These are phyloP conservation scores for Aspidoscelis tigris DNA, from an alignment of 2,113 vertebrate genomes.

Conservation along the genomic window DNA sequence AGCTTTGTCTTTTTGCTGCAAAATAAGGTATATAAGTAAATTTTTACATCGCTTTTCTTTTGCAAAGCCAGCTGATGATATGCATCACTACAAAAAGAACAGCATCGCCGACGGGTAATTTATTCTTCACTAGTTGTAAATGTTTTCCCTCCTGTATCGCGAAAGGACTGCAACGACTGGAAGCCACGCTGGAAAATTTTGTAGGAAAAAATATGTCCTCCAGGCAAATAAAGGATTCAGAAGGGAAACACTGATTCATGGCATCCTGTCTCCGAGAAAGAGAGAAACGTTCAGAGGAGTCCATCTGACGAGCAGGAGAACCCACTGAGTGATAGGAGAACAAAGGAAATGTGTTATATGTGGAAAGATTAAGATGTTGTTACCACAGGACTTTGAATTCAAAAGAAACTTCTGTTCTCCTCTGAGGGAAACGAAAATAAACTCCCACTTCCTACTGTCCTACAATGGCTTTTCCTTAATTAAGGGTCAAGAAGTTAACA, in stretches of 20 bases:
- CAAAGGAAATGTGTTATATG: constrained; percentile 67
- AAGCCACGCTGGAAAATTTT: constrained; percentile 8
- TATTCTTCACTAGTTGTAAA: not conserved
- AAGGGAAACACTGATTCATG: constrained; percentile 47
- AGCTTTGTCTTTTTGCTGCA: too few species aligned
- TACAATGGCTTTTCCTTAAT: constrained; percentile 38
- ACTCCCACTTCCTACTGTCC: constrained; percentile 47
- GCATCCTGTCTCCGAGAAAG: constrained; percentile 54
- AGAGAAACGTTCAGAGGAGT: constrained; percentile 43
- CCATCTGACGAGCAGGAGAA: constrained; percentile 45
- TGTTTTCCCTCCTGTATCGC: constrained; percentile 8
- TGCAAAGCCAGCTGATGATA: not conserved
- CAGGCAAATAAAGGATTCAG: constrained; percentile 36
- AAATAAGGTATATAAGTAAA: too few species aligned
- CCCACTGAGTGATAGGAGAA: constrained; percentile 42
- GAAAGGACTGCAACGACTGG: not conserved
- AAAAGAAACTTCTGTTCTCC: constrained; percentile 62
- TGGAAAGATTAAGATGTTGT: constrained; percentile 62
- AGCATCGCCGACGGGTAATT: not conserved
- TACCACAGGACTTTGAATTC: constrained; percentile 48
- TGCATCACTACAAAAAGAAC: not conserved
- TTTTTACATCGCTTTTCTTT: not conserved
- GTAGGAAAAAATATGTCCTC: constrained; percentile 3
- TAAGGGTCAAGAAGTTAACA: constrained; percentile 49
- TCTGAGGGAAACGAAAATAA: constrained; percentile 58